Conservation (phyloP, 35 echinoderm and acorn worm species). For the Diadema setosum region DNA sequence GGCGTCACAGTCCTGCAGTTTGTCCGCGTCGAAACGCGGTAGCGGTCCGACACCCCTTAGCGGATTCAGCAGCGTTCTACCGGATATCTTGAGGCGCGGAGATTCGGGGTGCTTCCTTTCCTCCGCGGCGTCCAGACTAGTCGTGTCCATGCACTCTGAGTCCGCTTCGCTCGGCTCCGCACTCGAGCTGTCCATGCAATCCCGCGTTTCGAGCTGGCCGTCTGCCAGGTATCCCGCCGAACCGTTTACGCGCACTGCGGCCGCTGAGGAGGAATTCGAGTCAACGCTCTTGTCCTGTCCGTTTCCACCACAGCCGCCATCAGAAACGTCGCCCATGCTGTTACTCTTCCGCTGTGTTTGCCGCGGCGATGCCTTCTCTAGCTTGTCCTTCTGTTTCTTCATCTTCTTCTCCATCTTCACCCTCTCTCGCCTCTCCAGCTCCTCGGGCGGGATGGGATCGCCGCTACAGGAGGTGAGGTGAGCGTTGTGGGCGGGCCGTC, state of each 20-base stretch:
- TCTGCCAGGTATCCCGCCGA: not conserved
- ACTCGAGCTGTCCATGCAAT: not conserved
- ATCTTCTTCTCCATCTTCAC: constrained; percentile 74
- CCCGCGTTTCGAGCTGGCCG: not conserved
- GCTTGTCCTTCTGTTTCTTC: constrained; percentile 76
- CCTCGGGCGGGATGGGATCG: constrained; percentile 87
- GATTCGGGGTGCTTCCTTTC: not conserved
- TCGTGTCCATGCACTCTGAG: not conserved
- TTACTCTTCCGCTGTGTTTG: not conserved
- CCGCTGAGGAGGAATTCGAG: not conserved
- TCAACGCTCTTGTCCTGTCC: not conserved
- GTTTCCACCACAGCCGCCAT: not conserved
- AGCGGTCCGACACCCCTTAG: not conserved
- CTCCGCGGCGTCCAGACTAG: not conserved
- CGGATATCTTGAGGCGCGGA: not conserved
- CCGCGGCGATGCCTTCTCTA: constrained; percentile 10
- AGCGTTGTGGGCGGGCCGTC: constrained; percentile 91
- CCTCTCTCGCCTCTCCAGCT: constrained; percentile 74
- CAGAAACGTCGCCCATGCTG: not conserved
- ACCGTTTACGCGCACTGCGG: not conserved
- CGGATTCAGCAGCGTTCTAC: not conserved
- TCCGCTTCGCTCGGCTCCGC: not conserved
- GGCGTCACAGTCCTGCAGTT: constrained; percentile 23
- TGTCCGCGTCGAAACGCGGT: not conserved
- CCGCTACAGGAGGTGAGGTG: constrained; percentile 90